Evolutionary conservation across 2,797 vertebrate species (phyloP).

Genomic region (Aeoliscus strigatus): DNA sequence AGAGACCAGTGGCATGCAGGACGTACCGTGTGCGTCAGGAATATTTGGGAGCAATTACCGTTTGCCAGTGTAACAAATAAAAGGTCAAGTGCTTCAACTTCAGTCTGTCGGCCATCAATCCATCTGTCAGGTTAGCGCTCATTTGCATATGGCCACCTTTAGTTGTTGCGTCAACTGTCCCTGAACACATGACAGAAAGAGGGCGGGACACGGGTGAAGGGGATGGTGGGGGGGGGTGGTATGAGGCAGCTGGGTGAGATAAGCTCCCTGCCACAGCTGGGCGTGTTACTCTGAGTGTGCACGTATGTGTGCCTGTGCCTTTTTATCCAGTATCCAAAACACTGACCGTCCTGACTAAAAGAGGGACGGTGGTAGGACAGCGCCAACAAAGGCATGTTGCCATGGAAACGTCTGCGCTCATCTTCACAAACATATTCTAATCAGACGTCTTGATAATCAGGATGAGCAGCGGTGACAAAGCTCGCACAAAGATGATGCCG

Average conservation of each 20-base stretch:
- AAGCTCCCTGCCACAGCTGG: constrained; percentile 40
- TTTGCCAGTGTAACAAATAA: constrained; percentile 22
- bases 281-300: constrained; percentile 12
- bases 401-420: too few relatives aligned
- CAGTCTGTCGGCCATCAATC: constrained; percentile 20
- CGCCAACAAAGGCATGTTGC: too few relatives aligned
- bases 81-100: constrained; percentile 52
- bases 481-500: too few relatives aligned
- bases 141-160: constrained; percentile 53
- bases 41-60: constrained; percentile 39
- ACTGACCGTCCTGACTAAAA: too few relatives aligned
- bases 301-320: neutral
- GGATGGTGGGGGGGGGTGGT: constrained; percentile 1
- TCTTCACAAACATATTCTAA: too few relatives aligned
- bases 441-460: too few relatives aligned
- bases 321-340: too few relatives aligned
- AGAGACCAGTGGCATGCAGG: constrained; percentile 25
- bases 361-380: too few relatives aligned
- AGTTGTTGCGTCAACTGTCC: too few relatives aligned
- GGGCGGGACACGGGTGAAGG: neutral
- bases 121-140: constrained; percentile 27
- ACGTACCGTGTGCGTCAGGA: neutral
- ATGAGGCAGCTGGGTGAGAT: constrained; percentile 42
- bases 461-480: too few relatives aligned
- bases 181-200: too few relatives aligned